phyloP scores from a whole-genome alignment of 1,140 invertebrate genomes.

The Atta colombica region DNA sequence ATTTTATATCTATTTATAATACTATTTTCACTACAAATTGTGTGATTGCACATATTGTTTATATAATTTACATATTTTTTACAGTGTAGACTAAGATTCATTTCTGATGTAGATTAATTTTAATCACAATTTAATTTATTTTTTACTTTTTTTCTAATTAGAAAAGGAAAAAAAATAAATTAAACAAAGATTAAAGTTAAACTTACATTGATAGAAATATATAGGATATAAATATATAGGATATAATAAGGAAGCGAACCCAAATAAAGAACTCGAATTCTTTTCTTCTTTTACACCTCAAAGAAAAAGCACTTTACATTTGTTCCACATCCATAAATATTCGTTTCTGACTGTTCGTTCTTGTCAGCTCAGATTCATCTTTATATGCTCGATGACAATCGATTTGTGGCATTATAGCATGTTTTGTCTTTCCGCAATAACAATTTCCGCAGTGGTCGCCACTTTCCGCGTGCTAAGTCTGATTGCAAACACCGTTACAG shows the following conservation, averaged over 20 bases:
- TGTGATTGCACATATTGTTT: no score
- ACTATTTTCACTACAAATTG: no score
- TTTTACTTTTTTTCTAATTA: no score
- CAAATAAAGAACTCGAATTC: background rate
- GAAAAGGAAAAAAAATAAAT: no score
- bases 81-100: no score
- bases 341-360: background rate
- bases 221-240: no score
- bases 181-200: no score
- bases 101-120: no score
- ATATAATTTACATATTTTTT: no score
- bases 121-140: no score
- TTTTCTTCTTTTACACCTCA: background rate
- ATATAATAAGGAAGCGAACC: background rate
- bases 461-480: constrained; percentile 15
- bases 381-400: constrained; percentile 11
- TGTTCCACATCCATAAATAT: background rate
- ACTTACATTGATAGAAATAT: no score
- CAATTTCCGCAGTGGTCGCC: constrained; percentile 22
- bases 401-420: background rate
- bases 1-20: no score
- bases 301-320: background rate
- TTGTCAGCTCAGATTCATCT: background rate
- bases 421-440: constrained; percentile 13
- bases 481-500: constrained; percentile 22